phyloP scores from a whole-genome alignment of 1,140 invertebrate genomes.

The Drosophila fuyamai region DNA sequence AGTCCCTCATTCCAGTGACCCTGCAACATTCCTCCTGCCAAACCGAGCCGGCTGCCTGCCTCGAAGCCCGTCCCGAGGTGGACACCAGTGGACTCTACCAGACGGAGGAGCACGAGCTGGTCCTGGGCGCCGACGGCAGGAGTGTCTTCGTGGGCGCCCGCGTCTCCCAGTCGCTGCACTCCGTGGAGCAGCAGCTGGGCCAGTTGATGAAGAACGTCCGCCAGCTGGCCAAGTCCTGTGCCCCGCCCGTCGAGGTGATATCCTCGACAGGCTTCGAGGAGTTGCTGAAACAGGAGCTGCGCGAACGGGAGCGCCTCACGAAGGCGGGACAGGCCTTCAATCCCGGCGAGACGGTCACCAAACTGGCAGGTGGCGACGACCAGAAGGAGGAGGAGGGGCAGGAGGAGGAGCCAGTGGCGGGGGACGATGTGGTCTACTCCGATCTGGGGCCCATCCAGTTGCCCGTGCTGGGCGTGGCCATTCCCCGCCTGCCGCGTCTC shows the following conservation, averaged over 20 bases:
- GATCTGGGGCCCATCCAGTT: constrained; percentile 36
- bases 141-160: constrained; percentile 49
- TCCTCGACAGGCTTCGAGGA: constrained; percentile 21
- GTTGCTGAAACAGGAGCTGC: constrained; percentile 36
- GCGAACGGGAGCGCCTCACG: constrained; percentile 40
- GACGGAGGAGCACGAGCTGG: constrained; percentile 30
- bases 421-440: constrained; percentile 19
- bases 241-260: constrained; percentile 58
- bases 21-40: constrained; percentile 7
- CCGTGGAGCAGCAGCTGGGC: constrained; percentile 39
- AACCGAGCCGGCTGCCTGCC: constrained; percentile 35
- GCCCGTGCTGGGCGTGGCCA: constrained; percentile 16
- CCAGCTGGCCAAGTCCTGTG: constrained; percentile 42
- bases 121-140: constrained; percentile 20
- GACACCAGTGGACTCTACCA: constrained; percentile 24
- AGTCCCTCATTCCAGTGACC: too few species aligned
- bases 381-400: neutral
- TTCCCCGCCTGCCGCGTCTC: constrained; percentile 46
- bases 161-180: constrained; percentile 40
- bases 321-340: constrained; percentile 18
- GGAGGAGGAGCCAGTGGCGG: neutral
- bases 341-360: neutral
- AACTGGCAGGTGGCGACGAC: neutral
- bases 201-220: constrained; percentile 35
- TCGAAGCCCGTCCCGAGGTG: constrained; percentile 17